Percentiles rank a stretch among this genome's conserved stretches.
phyloP scores from a whole-genome alignment of 2,888 invertebrate genomes.

The Elaeidobius kamerunicus region DNA sequence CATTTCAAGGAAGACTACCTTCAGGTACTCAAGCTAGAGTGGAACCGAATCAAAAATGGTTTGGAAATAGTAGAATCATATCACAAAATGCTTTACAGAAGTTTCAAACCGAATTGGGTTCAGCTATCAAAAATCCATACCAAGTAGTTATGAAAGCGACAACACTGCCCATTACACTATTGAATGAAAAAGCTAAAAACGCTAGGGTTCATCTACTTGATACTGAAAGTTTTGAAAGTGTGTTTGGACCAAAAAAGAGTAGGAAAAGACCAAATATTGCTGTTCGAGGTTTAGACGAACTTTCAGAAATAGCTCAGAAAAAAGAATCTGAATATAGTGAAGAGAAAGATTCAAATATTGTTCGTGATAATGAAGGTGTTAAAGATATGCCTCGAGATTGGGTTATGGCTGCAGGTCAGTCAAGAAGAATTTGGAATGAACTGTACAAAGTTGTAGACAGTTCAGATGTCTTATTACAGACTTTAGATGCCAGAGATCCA shows the following conservation, averaged over 20 bases:
- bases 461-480: slow-evolving; percentile 94
- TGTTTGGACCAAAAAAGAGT: slow-evolving; percentile 92
- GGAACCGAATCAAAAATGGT: slow-evolving; percentile 98
- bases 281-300: slow-evolving; percentile 72
- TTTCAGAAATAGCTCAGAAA: slow-evolving; percentile 70
- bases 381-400: slow-evolving; percentile 84
- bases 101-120: slow-evolving; percentile 92
- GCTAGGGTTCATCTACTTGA: slow-evolving; percentile 92
- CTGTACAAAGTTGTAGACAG: slow-evolving; percentile 98
- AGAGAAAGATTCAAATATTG: slow-evolving; percentile 79
- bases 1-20: slow-evolving; percentile 87
- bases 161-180: slow-evolving; percentile 86
- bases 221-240: slow-evolving; percentile 89
- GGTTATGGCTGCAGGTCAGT: slow-evolving; percentile 94
- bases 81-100: slow-evolving; percentile 86
- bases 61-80: slow-evolving; percentile 96
- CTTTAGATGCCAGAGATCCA: slow-evolving; percentile 96
- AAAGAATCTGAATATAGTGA: slow-evolving; percentile 74
- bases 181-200: slow-evolving; percentile 90
- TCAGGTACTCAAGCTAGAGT: slow-evolving; percentile 92
- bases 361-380: slow-evolving; percentile 76
- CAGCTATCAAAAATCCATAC: slow-evolving; percentile 93
- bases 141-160: slow-evolving; percentile 97
- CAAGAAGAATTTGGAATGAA: slow-evolving; percentile 98
- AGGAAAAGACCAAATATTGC: slow-evolving; percentile 85